Evolutionary conservation across 1,140 invertebrate genomes (phyloP), one percentile per base, ranked within the genome.

Genomic region (Meloidogyne hapla): DNA sequence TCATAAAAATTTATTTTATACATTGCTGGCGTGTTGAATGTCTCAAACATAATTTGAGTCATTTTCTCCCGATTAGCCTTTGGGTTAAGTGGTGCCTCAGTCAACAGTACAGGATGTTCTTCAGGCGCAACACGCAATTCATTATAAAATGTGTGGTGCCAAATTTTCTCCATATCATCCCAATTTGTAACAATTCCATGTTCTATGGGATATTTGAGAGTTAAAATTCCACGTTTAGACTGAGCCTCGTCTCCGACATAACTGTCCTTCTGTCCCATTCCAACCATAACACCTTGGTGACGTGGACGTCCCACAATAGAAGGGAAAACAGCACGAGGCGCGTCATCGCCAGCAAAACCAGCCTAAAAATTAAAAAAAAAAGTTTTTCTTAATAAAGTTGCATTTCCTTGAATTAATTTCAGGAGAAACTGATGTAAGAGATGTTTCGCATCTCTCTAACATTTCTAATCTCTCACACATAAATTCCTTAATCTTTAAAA

Each of bases 241-340:
- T 96, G 94, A 85, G 95, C 95, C 89, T 96, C 95, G 89, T 97
- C 94, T 82, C 95, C 95, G 72, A 97, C 94, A 88, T 97, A 97
- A 66, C 92, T 93, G 90, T 98, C 94, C n/a, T n/a, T n/a, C n/a
- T n/a, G n/a, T 79, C 89, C 96, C 88, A 96, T 94, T 85, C 94
- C 4, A 33, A 33, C 94, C 94, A 8, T 6, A 97, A 97, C 94
- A 87, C 93, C 90, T 87, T 91, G 89, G 87, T 91, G 90, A 70
- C 90, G 84, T 61, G 90, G 91, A 69, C 91, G 87, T 75, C 91
- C 90, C 61, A 91, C 90, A 81, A 91, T 91, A 64, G 91, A 91
- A 23, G 90, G 91, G 82, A 91, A 91, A 38, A 91, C 90, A 86
- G 94, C 94, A 87, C 94, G 91, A 48, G 94, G 94, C 62, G 94